Conservation (phyloP, 2,888 invertebrate species). For the Zonitis immaculata region DNA sequence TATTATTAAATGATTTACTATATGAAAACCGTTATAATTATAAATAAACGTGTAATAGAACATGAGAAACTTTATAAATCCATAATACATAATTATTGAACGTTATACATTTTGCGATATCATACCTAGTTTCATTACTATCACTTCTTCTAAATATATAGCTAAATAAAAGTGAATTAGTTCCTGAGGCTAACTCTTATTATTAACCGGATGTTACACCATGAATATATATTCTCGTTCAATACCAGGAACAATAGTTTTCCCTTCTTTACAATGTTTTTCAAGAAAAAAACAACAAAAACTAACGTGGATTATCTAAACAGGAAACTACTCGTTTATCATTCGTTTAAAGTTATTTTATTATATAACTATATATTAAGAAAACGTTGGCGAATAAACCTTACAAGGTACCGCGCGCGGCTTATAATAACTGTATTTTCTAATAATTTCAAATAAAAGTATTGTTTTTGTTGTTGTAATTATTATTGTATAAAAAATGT, state of each 20-base stretch:
- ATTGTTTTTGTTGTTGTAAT: not conserved
- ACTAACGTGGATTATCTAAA: slow-evolving; percentile 22
- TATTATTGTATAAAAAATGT: no score
- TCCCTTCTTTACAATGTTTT: slow-evolving; percentile 11
- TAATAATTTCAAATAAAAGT: slow-evolving; percentile 16
- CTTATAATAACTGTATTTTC: slow-evolving; percentile 21
- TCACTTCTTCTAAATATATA: not conserved
- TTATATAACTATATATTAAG: slow-evolving; percentile 26
- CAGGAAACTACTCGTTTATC: slow-evolving; percentile 28
- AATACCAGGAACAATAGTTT: slow-evolving; percentile 15
- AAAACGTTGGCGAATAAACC: slow-evolving; percentile 24
- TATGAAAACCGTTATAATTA: not conserved
- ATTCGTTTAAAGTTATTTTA: slow-evolving; percentile 26
- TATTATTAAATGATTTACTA: slow-evolving; percentile 1
- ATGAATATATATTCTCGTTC: slow-evolving; percentile 2
- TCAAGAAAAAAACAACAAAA: no score
- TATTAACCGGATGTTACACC: slow-evolving; percentile 11
- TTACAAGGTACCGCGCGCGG: slow-evolving; percentile 26
- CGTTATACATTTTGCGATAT: no score
- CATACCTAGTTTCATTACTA: not conserved
- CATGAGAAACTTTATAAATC: not conserved
- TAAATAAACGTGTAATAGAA: slow-evolving; percentile 3
- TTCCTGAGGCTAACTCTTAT: not conserved
- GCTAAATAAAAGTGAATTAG: not conserved
- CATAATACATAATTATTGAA: not conserved